Evolutionary conservation across 2,113 vertebrate genomes (phyloP).

Genomic region (Seriola aureovittata): DNA sequence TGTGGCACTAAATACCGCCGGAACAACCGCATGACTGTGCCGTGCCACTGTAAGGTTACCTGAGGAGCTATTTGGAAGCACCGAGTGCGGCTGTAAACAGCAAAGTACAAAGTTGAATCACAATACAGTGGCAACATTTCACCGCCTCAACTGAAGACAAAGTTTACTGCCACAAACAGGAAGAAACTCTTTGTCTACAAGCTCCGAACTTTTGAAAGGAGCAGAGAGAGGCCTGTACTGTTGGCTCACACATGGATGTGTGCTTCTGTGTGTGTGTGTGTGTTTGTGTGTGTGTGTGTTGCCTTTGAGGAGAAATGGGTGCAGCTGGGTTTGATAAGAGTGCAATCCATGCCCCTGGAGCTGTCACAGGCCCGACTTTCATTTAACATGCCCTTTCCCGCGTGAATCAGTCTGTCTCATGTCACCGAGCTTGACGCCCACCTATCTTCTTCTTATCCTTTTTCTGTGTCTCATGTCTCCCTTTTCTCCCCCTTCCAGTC

Average conservation of each 20-base stretch:
- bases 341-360: conserved; percentile 39
- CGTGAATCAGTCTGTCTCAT: conserved; percentile 65
- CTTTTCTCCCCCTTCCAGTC: background rate
- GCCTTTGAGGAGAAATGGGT: conserved; percentile 45
- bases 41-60: conserved; percentile 11
- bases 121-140: conserved; percentile 27
- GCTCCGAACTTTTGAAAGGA: conserved; percentile 40
- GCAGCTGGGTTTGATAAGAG: conserved; percentile 59
- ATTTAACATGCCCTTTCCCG: conserved; percentile 69
- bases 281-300: conserved; percentile 5
- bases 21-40: conserved; percentile 16
- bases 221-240: conserved; percentile 20
- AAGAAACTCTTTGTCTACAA: conserved; percentile 35
- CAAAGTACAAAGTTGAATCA: conserved; percentile 33
- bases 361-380: conserved; percentile 60
- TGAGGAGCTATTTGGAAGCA: conserved; percentile 26
- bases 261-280: conserved; percentile 9
- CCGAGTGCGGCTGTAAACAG: conserved; percentile 15
- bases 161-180: conserved; percentile 28
- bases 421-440: conserved; percentile 58
- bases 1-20: conserved; percentile 11
- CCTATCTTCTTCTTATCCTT: conserved; percentile 50
- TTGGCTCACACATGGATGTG: conserved; percentile 14
- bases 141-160: conserved; percentile 38
- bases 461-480: conserved; percentile 40